phyloP scores from a whole-genome alignment of 1,140 invertebrate genomes.

The Cotesia chilonis region DNA sequence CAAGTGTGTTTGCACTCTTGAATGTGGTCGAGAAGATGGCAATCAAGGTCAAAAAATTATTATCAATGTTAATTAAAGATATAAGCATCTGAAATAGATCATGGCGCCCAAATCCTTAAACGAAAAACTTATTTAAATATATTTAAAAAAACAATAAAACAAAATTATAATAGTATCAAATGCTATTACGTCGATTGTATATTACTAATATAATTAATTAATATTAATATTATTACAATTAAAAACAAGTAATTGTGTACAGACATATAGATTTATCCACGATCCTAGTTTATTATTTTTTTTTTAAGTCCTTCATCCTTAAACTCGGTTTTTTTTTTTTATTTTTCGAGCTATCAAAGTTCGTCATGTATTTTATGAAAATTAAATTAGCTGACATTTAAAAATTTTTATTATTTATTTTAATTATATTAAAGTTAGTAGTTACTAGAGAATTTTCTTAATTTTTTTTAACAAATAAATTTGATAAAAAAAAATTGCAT shows the following conservation, averaged over 20 bases:
- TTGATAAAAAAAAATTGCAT: no score
- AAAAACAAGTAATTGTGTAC: slow-evolving; percentile 1
- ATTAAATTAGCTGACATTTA: no score
- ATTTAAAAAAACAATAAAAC: slow-evolving; percentile 27
- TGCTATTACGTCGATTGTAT: slow-evolving; percentile 40
- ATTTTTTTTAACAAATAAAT: no score
- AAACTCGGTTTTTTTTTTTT: not conserved
- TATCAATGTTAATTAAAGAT: slow-evolving; percentile 33
- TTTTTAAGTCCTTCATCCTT: not conserved
- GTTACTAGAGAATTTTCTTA: no score
- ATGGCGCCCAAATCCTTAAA: slow-evolving; percentile 27
- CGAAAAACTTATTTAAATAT: slow-evolving; percentile 36
- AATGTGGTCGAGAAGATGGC: slow-evolving; percentile 36
- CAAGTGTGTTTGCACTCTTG: slow-evolving; percentile 19
- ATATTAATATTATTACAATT: slow-evolving; percentile 16
- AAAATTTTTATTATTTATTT: no score
- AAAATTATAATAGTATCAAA: slow-evolving; percentile 37
- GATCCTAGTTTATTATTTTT: not conserved
- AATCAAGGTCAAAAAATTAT: slow-evolving; percentile 35
- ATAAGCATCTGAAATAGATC: slow-evolving; percentile 27
- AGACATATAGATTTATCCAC: slow-evolving; percentile 1
- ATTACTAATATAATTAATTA: slow-evolving; percentile 39
- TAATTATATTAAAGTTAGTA: no score
- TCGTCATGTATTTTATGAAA: no score
- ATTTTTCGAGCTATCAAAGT: not conserved